A percentile compares a stretch with the other conserved stretches of the same genome.
These are phyloP conservation scores for Rhizomys pruinosus DNA, from an alignment of 2,113 vertebrate genomes.

Conservation along the genomic window DNA sequence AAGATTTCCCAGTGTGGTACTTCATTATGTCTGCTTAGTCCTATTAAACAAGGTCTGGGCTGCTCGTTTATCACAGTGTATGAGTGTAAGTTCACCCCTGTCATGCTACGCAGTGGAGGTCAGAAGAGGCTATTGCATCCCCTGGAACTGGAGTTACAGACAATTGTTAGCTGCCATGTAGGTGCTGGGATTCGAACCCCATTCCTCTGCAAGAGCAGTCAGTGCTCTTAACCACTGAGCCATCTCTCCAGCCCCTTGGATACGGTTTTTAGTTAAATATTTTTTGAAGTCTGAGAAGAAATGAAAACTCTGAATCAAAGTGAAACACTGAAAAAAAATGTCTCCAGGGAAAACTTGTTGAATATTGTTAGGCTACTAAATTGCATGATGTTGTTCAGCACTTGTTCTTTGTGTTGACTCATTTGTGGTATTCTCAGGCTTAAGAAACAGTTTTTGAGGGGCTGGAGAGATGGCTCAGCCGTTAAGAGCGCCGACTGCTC, in stretches of 20 bases:
- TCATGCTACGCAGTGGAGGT: not conserved
- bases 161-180: not conserved
- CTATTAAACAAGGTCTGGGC: not conserved
- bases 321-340: not conserved
- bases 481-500: no score
- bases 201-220: not conserved
- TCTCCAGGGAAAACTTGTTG: not conserved
- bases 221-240: not conserved
- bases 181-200: not conserved
- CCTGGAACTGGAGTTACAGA: no score
- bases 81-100: no score
- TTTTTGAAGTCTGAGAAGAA: constrained; percentile 31
- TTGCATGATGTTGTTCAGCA: not conserved
- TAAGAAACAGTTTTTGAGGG: no score
- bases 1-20: not conserved
- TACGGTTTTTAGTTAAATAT: not conserved
- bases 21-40: not conserved
- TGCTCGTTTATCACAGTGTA: not conserved
- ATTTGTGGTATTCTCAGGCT: not conserved
- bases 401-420: not conserved
- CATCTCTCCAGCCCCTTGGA: not conserved
- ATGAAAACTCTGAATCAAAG: not conserved
- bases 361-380: not conserved
- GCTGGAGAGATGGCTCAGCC: no score
- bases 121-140: no score